These are phyloP conservation scores for Frankliniella fusca DNA, from an alignment of 2,888 invertebrate species.

Conservation along the genomic window DNA sequence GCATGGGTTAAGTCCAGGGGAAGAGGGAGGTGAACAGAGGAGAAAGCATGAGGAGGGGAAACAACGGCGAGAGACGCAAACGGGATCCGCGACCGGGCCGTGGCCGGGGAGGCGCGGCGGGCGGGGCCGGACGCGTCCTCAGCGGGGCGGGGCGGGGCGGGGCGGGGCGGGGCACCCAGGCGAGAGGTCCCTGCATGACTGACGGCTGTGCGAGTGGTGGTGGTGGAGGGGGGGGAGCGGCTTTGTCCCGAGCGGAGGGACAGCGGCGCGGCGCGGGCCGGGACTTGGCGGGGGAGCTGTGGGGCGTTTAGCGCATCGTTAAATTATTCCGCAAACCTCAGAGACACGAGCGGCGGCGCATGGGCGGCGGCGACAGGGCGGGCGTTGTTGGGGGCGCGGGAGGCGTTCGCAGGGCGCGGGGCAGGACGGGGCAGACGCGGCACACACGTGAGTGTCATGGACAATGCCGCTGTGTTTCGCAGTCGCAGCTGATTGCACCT, in stretches of 20 bases:
- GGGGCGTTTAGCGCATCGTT: constrained; percentile 21
- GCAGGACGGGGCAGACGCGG: too few relatives aligned
- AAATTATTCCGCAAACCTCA: constrained; percentile 14
- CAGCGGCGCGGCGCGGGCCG: not conserved
- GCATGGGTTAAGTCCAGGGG: too few relatives aligned
- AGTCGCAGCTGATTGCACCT: too few relatives aligned
- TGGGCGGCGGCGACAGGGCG: too few relatives aligned
- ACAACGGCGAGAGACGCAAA: too few relatives aligned
- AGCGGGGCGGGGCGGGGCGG: not conserved
- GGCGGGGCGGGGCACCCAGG: not conserved
- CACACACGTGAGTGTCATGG: too few relatives aligned
- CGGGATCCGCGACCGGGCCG: not conserved
- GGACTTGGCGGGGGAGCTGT: not conserved
- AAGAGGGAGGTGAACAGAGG: too few relatives aligned
- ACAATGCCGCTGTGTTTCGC: too few relatives aligned
- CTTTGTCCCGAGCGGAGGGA: not conserved
- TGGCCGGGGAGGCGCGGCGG: not conserved
- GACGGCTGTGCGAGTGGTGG: not conserved
- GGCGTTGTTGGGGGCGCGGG: too few relatives aligned
- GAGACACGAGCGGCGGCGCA: not conserved
- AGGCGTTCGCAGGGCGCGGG: too few relatives aligned
- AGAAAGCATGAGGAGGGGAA: too few relatives aligned
- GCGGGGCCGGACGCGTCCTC: too few relatives aligned
- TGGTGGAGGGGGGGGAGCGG: not conserved
- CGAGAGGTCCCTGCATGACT: not conserved